phyloP scores from a whole-genome alignment of 2,797 vertebrate genomes.

The Graptemys geographica region DNA sequence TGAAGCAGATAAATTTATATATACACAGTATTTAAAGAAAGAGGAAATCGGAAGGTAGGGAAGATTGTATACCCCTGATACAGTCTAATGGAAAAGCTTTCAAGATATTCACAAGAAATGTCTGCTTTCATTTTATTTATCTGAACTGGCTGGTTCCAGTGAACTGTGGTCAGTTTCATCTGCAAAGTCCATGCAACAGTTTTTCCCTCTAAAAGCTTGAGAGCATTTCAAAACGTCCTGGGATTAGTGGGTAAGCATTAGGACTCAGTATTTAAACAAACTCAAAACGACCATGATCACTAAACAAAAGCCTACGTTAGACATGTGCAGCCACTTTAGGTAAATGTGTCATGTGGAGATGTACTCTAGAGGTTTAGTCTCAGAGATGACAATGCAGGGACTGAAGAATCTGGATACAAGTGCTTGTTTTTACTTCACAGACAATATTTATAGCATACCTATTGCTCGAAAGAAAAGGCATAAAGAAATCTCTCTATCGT shows the following conservation, averaged over 20 bases:
- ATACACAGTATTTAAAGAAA: slow-evolving; percentile 73
- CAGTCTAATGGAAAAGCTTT: slow-evolving; percentile 98
- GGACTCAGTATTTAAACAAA: slow-evolving; percentile 86
- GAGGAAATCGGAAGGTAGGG: slow-evolving; percentile 34
- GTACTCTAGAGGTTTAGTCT: slow-evolving; percentile 77
- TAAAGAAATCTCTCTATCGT: not conserved
- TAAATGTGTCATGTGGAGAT: slow-evolving; percentile 79
- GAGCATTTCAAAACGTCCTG: slow-evolving; percentile 78
- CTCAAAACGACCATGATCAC: slow-evolving; percentile 78
- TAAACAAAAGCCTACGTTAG: slow-evolving; percentile 79
- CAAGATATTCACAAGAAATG: slow-evolving; percentile 86
- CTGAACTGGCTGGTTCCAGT: slow-evolving; percentile 85
- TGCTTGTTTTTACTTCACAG: slow-evolving; percentile 53
- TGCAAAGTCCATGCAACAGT: slow-evolving; percentile 72
- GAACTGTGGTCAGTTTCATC: slow-evolving; percentile 83
- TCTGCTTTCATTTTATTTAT: slow-evolving; percentile 89
- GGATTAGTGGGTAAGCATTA: slow-evolving; percentile 80
- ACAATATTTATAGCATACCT: slow-evolving; percentile 12
- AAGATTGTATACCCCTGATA: slow-evolving; percentile 80
- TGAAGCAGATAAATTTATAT: slow-evolving; percentile 84
- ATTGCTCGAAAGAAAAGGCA: not conserved
- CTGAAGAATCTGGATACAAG: slow-evolving; percentile 62
- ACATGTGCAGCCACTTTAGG: slow-evolving; percentile 81
- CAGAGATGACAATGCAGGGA: slow-evolving; percentile 59
- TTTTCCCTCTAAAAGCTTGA: slow-evolving; percentile 84